Base-by-base conservation (phyloP, 2,888 invertebrate genomes). In the Cantharis rufa region DNA sequence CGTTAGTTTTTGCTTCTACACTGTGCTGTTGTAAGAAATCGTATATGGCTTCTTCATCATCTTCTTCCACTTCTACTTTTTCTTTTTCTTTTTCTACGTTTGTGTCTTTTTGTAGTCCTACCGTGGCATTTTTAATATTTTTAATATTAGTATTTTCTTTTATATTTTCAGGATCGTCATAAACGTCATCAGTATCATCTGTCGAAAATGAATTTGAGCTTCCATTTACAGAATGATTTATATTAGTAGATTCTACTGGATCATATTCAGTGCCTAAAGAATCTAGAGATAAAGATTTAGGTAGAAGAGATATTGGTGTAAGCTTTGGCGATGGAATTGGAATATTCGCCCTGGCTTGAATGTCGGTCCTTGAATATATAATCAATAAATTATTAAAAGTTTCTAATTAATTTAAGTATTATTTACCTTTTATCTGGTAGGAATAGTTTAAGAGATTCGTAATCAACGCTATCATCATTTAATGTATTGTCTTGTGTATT, bases 181-280 rank as follows among this genome's bases (percentile, higher is more conserved):
- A 78, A 72, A 63, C 15, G 10, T 27, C 24, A 70, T 78, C 78
- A 64, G 69, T 73, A 11, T 78, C 78, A 15, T 78, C 78, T 1
- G 73, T 75, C 2, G 75, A 78, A 78, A 78, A 77, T 10, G 70
- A 76, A 71, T 69, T 71, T 13, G 69, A 71, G 71, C 15, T 68
- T 15, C 66, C 48, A 16, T 32, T 11, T 7, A 69, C 69, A n/a
- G 74, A 28, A 16, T 64, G 10, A 27, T 16, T 5, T 10, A 62
- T n/a, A 15, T 18, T 63, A 10, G 71, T 63, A 10, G 71, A 32
- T 11, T 61, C 62, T 0, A 78, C 75, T 21, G 62, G 32, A 27
- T 78, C 77, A 15, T 78, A 78, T 24, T 74, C 74, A 69, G 66
- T 73, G 11, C 62, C 18, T 10, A 74, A 27, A n/a, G 75, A 75